Base-by-base conservation (phyloP, 2,113 vertebrate species). In the Mesitornis unicolor region DNA sequence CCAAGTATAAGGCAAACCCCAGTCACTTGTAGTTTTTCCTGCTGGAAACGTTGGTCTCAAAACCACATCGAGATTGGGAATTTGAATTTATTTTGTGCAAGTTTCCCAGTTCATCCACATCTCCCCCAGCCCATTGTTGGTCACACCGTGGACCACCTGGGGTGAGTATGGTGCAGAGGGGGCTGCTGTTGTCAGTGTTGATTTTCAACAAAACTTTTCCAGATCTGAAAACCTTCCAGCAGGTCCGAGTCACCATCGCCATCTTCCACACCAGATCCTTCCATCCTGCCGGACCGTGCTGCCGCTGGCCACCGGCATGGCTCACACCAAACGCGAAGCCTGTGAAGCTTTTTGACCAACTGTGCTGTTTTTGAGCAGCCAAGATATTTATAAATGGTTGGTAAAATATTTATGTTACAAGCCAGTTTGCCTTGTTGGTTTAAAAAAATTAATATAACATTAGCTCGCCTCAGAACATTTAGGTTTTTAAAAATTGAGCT, bases 391-490 rank as follows among this genome's bases (percentile, higher is more conserved):
- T 90, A 92, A 96, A 96, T n/a, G 89, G 70, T 89, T 89, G 87
- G 97, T 97, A 94, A 97, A 97, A 97, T 97, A 96, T 97, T 97
- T 95, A 96, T 73, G 63, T 63, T 91, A 85, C 5, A 31, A 95
- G 73, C 91, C 74, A 67, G 91, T 95, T 96, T 92, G 96, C 92
- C 91, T 87, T 73, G 64, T 96, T 75, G 93, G 91, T 91, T 96
- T 97, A 91, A 95, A 96, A n/a, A 96, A 96, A 97, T 96, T 97
- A 95, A 95, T 96, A 86, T 56, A 56, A 89, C 84, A 89, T 96
- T 95, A 97, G 95, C 67, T 78, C 35, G 2, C 56, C 64, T 96
- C 65, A 7, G 63, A 96, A 93, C 83, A 36, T 87, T 95, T 56
- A 51, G 73, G 83, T 74, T 92, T 96, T 94, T 87, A 92, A 80